Conservation (phyloP, 2,888 invertebrate genomes). For the Trilocha varians region DNA sequence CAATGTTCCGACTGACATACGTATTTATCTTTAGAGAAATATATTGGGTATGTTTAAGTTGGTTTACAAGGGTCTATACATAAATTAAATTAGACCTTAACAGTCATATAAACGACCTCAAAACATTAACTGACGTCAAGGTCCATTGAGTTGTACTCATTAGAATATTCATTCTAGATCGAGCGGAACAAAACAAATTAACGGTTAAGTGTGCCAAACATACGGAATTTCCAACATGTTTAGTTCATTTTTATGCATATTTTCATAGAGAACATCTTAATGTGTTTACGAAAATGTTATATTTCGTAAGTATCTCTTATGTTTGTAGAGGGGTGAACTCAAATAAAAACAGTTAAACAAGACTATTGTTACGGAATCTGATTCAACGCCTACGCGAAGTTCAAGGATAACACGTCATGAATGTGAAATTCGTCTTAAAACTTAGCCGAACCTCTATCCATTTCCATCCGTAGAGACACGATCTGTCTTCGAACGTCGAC, state of each 20-base stretch:
- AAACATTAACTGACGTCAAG: not conserved
- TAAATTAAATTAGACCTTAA: too few relatives aligned
- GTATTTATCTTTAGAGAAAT: too few relatives aligned
- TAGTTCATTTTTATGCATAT: too few relatives aligned
- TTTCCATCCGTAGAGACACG: constrained; percentile 75
- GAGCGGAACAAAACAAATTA: not conserved
- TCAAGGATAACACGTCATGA: constrained; percentile 1
- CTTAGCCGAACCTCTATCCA: constrained; percentile 74
- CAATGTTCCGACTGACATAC: too few relatives aligned
- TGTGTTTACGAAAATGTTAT: too few relatives aligned
- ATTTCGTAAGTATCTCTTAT: too few relatives aligned
- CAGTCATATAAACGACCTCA: not conserved
- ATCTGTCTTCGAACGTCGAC: constrained; percentile 79
- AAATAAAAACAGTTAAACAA: not conserved
- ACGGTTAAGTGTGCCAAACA: not conserved
- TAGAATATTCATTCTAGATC: not conserved
- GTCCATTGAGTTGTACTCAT: not conserved
- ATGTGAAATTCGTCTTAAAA: constrained; percentile 3
- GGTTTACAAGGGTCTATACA: too few relatives aligned
- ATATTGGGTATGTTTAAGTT: too few relatives aligned
- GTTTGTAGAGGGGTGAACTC: too few relatives aligned
- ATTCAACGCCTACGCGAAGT: constrained; percentile 13
- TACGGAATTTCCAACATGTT: too few relatives aligned
- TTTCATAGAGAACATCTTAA: too few relatives aligned
- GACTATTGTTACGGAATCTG: not conserved